Evolutionary conservation across 2,113 vertebrate species (phyloP).

Genomic region (Phaethornis superciliosus): DNA sequence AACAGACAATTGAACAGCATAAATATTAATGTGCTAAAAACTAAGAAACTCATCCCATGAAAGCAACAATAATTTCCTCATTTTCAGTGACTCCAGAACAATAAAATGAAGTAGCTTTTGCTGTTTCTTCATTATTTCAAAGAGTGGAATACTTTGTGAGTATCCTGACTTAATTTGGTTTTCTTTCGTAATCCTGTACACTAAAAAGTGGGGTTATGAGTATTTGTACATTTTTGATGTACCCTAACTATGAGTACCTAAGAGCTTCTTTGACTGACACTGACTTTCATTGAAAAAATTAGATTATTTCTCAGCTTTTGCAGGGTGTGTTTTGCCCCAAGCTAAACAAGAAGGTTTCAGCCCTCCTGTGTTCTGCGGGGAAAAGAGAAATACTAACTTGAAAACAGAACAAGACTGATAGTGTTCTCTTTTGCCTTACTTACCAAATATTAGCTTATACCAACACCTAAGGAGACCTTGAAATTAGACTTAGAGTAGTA

Average conservation of each 20-base stretch:
- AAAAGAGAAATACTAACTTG: constrained; percentile 53
- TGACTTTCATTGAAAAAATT: constrained; percentile 79
- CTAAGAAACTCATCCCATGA: constrained; percentile 6
- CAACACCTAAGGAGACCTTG: constrained; percentile 56
- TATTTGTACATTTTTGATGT: constrained; percentile 51
- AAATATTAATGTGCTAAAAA: constrained; percentile 45
- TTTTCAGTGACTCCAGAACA: constrained; percentile 27
- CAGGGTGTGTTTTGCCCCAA: constrained; percentile 77
- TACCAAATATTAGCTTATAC: constrained; percentile 42
- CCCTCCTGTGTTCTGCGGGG: constrained; percentile 57
- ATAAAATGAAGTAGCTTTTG: constrained; percentile 11
- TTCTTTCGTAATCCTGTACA: constrained; percentile 4
- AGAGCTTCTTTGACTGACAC: constrained; percentile 75
- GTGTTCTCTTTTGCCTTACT: constrained; percentile 35
- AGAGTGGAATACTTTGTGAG: neutral
- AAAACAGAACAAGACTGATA: constrained; percentile 35
- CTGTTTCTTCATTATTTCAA: neutral
- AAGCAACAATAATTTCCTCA: neutral
- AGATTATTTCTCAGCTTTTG: constrained; percentile 70
- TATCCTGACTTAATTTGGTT: neutral
- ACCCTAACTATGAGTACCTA: constrained; percentile 46
- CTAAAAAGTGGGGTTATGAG: constrained; percentile 2
- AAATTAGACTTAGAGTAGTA: constrained; percentile 42
- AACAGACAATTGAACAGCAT: neutral
- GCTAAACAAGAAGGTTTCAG: constrained; percentile 76